Base-by-base conservation (phyloP, 1,140 invertebrate species). In the Eufriesea mexicana region DNA sequence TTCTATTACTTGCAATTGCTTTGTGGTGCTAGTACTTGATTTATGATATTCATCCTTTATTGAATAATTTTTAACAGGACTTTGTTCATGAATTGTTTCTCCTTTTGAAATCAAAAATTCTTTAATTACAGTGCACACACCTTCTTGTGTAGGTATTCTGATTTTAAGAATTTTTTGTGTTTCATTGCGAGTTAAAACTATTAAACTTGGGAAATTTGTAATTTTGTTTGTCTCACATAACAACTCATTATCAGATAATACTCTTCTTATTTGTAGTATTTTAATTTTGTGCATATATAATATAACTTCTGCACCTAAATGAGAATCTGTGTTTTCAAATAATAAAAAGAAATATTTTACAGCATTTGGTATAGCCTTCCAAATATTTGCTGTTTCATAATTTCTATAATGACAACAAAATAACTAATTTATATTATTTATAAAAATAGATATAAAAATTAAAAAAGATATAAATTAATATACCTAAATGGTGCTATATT, bases 401-500 rank as follows among this genome's bases (percentile, higher is more conserved):
- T 87, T 90, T 74, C 93, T 93, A 67, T 18, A 88, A 92, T 80
- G 49, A 61, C 28, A 23, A 0, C 84, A 12, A 71, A 62, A 81
- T 55, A 45, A 67, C 62, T 59, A 62, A 42, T 72, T 35, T 10
- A 54, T 86, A 35, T 64, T 49, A 78, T 67, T 82, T 61, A 23
- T 68, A 64, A 73, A 76, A 2, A 49, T 45, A 4, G 49, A 49
- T 9, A 82, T 70, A 18, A 20, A 45, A 12, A 92, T 88, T 68
- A 62, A 90, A 76, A 14, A 72, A 80, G 18, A 72, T 57, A 18
- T 20, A 47, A 47, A 54, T 68, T 45, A 14, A 68, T 85, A 81
- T 95, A 95, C 90, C 94, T 95, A 66, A 95, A 95, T 71, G 96
- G 96, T 70, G 93, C 91, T 25, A 97, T 93, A 87, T 95, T 95